Base-by-base conservation (phyloP, 2,113 vertebrate species). In the Balaenoptera acutorostrata region DNA sequence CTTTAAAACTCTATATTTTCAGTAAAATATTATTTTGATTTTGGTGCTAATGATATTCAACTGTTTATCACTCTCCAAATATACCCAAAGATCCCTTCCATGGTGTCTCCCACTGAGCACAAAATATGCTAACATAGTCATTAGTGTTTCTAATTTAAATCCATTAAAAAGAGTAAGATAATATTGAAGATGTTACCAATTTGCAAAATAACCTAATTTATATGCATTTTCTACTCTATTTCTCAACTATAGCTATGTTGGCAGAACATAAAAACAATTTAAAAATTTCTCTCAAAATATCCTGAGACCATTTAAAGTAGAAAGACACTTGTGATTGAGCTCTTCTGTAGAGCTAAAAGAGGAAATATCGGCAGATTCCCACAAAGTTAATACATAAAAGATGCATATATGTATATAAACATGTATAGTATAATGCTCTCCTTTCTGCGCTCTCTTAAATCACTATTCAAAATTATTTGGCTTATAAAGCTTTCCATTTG, bases 101-200 rank as follows among this genome's bases (percentile, higher is more conserved):
- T 57, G 72, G 20, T 33, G 6, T 88, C 36, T 96, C 97, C 96
- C 61, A 96, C 96, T 94, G 98, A 97, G 96, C 84, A 97, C 90
- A 97, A 96, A 97, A 97, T 97, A 98, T 96, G 93, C 97, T 97
- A 97, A 92, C 85, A 95, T 44, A 88, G 59, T 97, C 95, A 98
- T 97, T 98, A 98, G 97, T 96, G 71, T 95, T 97, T 97, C 93
- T 97, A 96, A 97, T 97, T 97, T 97, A 98, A 97, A 97, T 97
- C 96, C 97, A 97, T 97, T 98, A 97, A 95, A 96, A 94, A 93
- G 52, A 21, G 52, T 55, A 96, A 95, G 74, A 98, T 93, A 98
- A 95, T 97, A 97, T 92, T 93, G 84, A 97, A 98, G 87, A 96
- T 97, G 83, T 82, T 97, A 97, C 92, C 89, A 95, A 95, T 97